A percentile compares a stretch with the other conserved stretches of the same genome.
phyloP scores from a whole-genome alignment of 2,113 vertebrate species.

The Pomatostomus ruficeps region DNA sequence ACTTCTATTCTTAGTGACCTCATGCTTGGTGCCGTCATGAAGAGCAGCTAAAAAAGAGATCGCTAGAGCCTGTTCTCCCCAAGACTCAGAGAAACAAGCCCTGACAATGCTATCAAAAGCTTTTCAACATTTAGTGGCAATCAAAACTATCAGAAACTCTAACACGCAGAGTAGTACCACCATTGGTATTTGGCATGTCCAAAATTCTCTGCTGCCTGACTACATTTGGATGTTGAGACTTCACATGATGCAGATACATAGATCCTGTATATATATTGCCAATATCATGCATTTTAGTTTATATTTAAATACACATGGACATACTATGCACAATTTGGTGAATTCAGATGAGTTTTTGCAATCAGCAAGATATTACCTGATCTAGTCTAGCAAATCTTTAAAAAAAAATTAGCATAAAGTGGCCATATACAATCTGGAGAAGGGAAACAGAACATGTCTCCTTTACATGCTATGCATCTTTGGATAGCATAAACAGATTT shows the following conservation, averaged over 20 bases:
- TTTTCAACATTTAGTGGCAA: background rate
- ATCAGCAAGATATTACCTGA: background rate
- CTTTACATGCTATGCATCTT: background rate
- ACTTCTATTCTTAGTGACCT: background rate
- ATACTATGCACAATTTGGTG: background rate
- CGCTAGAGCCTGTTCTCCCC: background rate
- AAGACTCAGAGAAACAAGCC: background rate
- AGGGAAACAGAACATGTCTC: background rate
- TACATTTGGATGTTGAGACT: background rate
- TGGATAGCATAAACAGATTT: background rate
- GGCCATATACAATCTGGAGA: background rate
- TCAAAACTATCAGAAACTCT: background rate
- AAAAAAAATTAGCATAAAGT: background rate
- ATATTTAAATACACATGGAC: background rate
- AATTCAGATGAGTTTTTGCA: background rate
- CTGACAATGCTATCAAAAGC: background rate
- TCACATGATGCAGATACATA: background rate
- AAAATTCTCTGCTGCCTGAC: background rate
- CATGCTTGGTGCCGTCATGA: background rate
- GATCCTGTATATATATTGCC: background rate
- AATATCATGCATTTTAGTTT: background rate
- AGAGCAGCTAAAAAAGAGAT: background rate
- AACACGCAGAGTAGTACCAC: background rate
- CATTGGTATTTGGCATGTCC: background rate
- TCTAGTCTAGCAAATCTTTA: background rate